Conservation (phyloP, 92 coral and sea anemone species). For the Phenganax stokvisi region DNA sequence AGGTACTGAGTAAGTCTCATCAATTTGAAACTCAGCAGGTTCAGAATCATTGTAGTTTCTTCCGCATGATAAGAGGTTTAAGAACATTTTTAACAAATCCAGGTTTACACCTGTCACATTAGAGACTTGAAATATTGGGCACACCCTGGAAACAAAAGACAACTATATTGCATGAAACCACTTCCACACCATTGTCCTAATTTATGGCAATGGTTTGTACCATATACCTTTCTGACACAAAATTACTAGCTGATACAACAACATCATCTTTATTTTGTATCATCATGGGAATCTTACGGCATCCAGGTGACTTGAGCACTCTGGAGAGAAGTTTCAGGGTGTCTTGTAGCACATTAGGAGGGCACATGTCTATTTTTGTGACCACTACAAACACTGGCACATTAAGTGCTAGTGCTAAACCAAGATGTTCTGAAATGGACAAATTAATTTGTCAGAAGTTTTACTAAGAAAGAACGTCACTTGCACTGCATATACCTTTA, state of each 20-base stretch:
- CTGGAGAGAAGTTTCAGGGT: conserved; percentile 85
- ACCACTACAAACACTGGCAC: conserved; percentile 98
- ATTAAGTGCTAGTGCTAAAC: conserved; percentile 83
- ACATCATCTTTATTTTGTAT: conserved; percentile 91
- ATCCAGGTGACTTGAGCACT: conserved; percentile 95
- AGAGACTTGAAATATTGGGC: conserved; percentile 96
- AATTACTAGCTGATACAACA: conserved; percentile 86
- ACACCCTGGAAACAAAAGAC: conserved; percentile 57
- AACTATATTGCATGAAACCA: neutral
- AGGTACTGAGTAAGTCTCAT: conserved; percentile 96
- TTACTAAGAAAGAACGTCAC: neutral
- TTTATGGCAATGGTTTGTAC: too few relatives aligned
- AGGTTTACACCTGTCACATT: conserved; percentile 96
- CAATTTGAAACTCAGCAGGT: conserved; percentile 92
- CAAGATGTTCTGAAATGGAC: conserved; percentile 73
- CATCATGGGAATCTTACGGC: conserved; percentile 93
- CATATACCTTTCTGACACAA: conserved; percentile 85
- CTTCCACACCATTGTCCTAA: too few relatives aligned
- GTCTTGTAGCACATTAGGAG: conserved; percentile 92
- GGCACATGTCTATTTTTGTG: conserved; percentile 98
- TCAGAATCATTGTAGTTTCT: conserved; percentile 71
- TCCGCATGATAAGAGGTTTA: conserved; percentile 78
- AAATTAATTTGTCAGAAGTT: neutral
- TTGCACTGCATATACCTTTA: conserved; percentile 63
- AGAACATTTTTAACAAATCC: conserved; percentile 81